A percentile compares a stretch with the other conserved stretches of the same genome.
Conservation (phyloP, 2,797 vertebrate genomes). For the Enteromius radiatus region DNA sequence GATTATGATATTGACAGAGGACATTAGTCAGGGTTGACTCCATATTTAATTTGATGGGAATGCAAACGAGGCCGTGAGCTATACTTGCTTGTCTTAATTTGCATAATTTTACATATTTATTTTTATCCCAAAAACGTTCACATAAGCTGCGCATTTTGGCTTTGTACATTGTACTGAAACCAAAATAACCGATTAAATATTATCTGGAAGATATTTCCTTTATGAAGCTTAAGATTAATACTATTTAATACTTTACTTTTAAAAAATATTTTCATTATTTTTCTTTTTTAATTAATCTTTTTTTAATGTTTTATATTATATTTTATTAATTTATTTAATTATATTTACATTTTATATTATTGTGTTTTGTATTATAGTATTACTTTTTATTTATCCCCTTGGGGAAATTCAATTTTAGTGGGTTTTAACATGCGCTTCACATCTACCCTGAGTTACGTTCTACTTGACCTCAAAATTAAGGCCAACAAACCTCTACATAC, state of each 20-base stretch:
- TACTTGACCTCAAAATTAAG: constrained; percentile 21
- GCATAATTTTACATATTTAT: neutral
- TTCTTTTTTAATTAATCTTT: neutral
- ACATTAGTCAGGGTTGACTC: neutral
- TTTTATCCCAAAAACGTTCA: neutral
- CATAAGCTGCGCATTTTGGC: neutral
- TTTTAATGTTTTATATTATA: neutral
- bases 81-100: neutral
- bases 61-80: constrained; percentile 4
- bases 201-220: neutral
- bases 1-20: constrained; percentile 58
- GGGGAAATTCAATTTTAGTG: neutral
- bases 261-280: neutral
- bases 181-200: neutral
- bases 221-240: neutral
- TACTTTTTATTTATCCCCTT: neutral
- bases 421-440: neutral
- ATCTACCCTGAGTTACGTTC: neutral
- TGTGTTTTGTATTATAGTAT: neutral
- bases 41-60: constrained; percentile 16
- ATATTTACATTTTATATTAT: neutral
- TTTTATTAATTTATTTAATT: neutral
- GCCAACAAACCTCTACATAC: constrained; percentile 31
- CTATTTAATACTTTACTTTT: neutral
- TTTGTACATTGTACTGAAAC: neutral